Evolutionary conservation across 2,888 invertebrate genomes (phyloP), one percentile per base, ranked within the genome.

Genomic region (Drepana falcataria): DNA sequence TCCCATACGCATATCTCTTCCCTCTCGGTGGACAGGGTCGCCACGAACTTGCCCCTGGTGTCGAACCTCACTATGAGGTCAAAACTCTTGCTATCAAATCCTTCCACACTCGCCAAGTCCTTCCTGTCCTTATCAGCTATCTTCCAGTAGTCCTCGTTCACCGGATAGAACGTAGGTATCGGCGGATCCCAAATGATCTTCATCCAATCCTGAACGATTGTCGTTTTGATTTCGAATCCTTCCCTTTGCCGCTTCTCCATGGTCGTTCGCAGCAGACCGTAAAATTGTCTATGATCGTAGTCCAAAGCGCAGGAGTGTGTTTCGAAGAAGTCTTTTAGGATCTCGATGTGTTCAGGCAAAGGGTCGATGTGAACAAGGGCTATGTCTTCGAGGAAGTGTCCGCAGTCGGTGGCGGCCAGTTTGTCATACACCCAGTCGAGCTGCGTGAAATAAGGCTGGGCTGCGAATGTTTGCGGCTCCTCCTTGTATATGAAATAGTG

Each of bases 1-100:
- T 96, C 95, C 96, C 96, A 96, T 5, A 97, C 96, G 67, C 94
- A 94, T 48, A 97, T 94, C 81, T 96, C 96, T 66, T 95, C 95
- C 6, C 93, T 83, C 54, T 94, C 93, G 0, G 95, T 95, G 2
- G 95, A 94, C 35, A 96, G 91, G 0, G 95, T 95, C 7, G 95
- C 95, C 40, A 96, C 93, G 78, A 94, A 96, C 73, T 94, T 93
- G 49, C 94, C 94, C 53, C 94, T 93, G 49, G 92, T 91, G 59
- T 93, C 94, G 51, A 95, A 87, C 60, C 94, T 85, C 51, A 93
- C 92, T 3, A 95, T 87, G 71, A 93, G 79, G 81, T 94, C 93
- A 71, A 93, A 94, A 55, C 79, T 79, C 72, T 91, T 92, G 37
- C 77, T 89, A 79, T 81, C 92, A 71, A 83, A 88, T 0, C 86